A percentile compares a stretch with the other conserved stretches of the same genome.
These are phyloP conservation scores for Thryonomys swinderianus DNA, from an alignment of 2,113 vertebrate species.

Conservation along the genomic window DNA sequence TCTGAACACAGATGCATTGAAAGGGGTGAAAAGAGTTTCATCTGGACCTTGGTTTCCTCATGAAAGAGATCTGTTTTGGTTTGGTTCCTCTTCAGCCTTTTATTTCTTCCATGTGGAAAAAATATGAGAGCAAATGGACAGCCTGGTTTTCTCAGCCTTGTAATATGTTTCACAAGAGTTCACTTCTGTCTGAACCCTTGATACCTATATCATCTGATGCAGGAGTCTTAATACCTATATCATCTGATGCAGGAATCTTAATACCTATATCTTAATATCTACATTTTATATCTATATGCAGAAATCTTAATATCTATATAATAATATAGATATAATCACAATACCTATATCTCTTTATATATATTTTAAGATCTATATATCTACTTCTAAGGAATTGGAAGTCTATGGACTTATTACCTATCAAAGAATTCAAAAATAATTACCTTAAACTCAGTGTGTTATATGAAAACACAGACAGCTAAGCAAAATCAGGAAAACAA, in stretches of 20 bases:
- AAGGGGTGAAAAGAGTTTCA: neutral
- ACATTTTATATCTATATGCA: no score
- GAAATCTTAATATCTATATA: no score
- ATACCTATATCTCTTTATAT: no score
- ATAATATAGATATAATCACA: no score
- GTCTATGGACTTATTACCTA: neutral
- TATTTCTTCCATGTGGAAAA: neutral
- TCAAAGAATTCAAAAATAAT: neutral
- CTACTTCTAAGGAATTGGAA: no score
- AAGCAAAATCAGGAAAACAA: neutral
- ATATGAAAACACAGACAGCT: neutral
- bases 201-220: neutral
- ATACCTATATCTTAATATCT: no score
- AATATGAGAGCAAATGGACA: neutral
- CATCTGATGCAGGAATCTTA: no score
- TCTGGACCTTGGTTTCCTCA: neutral
- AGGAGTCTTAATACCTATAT: neutral
- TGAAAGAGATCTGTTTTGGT: neutral
- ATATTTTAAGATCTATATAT: no score
- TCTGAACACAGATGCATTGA: neutral
- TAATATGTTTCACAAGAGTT: neutral
- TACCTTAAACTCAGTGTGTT: neutral
- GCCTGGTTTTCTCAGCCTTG: neutral
- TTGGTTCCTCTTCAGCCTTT: neutral
- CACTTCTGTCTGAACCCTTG: neutral